Evolutionary conservation across 2,888 invertebrate species (phyloP).

Genomic region (Sepioteuthis lessoniana): DNA sequence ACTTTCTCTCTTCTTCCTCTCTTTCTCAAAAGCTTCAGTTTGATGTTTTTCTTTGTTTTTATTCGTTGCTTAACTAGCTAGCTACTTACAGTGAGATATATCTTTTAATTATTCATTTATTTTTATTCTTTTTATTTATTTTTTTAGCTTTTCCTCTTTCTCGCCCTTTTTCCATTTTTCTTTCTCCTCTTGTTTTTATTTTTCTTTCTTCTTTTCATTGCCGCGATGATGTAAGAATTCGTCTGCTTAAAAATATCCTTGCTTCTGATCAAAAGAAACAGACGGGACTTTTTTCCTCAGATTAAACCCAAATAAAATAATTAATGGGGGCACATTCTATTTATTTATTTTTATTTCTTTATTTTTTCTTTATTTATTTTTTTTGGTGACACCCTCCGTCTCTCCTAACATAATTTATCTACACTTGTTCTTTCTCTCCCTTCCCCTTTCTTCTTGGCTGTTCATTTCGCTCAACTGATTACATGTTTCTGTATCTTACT

Average conservation of each 20-base stretch:
- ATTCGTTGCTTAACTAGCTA: no score
- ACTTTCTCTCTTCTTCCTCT: no score
- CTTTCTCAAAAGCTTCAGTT: no score
- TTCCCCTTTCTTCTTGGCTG: not conserved
- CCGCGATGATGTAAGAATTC: not conserved
- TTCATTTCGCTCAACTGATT: not conserved
- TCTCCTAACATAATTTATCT: not conserved
- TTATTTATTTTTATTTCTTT: not conserved
- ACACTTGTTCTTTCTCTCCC: not conserved
- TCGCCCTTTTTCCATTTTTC: no score
- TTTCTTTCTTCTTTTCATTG: not conserved
- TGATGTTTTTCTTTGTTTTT: no score
- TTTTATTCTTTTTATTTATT: no score
- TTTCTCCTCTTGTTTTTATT: no score
- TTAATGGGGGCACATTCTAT: not conserved
- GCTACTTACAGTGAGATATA: no score
- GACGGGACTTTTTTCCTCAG: not conserved
- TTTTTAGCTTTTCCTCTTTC: no score
- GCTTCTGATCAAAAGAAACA: not conserved
- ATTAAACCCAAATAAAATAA: slow-evolving; percentile 25
- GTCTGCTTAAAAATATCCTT: no score
- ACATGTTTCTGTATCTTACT: not conserved
- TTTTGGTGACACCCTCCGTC: not conserved
- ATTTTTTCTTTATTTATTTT: not conserved
- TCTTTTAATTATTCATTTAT: no score